phyloP scores from a whole-genome alignment of 2,888 invertebrate genomes.

The Azorinus chamasolen region DNA sequence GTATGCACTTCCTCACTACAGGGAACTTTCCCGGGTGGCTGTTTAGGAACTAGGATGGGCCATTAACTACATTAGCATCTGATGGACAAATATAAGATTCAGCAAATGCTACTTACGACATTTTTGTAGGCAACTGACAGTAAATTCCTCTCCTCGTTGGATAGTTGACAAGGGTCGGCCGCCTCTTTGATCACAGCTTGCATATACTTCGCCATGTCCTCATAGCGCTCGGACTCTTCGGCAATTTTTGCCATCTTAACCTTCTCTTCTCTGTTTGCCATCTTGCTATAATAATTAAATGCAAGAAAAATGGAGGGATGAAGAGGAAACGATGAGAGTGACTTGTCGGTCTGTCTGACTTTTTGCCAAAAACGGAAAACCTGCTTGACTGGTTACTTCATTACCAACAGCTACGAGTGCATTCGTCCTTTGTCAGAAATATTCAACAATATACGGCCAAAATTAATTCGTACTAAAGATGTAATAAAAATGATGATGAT shows the following conservation, averaged over 20 bases:
- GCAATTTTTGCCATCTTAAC: constrained; percentile 94
- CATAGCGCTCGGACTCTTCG: constrained; percentile 98
- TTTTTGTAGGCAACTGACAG: constrained; percentile 99
- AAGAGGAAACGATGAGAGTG: too few species aligned
- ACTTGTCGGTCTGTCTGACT: too few species aligned
- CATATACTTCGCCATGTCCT: constrained; percentile 99
- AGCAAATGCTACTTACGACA: constrained; percentile 94
- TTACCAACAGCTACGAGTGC: too few species aligned
- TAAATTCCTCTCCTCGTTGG: constrained; percentile 99
- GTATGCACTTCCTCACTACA: too few species aligned
- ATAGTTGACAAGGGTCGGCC: constrained; percentile 88
- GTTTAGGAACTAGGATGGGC: too few species aligned
- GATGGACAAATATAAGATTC: too few species aligned
- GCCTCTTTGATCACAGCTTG: constrained; percentile 97
- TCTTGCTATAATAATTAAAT: not conserved
- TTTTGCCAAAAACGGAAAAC: constrained; percentile 12
- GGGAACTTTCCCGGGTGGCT: too few species aligned
- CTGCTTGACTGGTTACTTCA: constrained; percentile 15
- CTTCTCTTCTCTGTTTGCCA: not conserved
- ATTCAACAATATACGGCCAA: too few species aligned
- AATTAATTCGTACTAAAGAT: too few species aligned
- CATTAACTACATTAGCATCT: too few species aligned
- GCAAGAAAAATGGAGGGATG: not conserved
- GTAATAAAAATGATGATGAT: too few species aligned
- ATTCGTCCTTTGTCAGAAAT: too few species aligned